Evolutionary conservation across 2,113 vertebrate species (phyloP), one percentile per base, ranked within the genome.

Genomic region (Shinisaurus crocodilurus): DNA sequence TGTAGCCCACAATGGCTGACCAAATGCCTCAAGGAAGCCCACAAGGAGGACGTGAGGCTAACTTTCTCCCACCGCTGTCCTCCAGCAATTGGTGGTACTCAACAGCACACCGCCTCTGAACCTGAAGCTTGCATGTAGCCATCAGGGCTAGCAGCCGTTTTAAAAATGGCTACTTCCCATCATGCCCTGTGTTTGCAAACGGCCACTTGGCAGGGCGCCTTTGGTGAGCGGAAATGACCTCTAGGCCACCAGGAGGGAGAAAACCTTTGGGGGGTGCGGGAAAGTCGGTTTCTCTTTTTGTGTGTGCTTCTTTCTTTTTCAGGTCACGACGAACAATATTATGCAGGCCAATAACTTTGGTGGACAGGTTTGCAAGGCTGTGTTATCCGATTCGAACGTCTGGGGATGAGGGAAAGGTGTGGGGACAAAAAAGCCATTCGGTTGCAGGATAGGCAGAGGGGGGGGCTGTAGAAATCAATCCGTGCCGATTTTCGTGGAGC

Each of bases 281-380:
- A 75, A 77, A 29, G 25, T 45, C 37, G 8, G 9, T n/a, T n/a
- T 45, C 15, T 3, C 16, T 82, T 12, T n/a, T 16, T n/a, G 77
- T 32, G 6, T 34, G 13, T 18, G 8, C 25, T 83, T 6, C n/a
- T 65, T 37, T 18, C 75, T 50, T 48, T 40, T 65, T 43, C 27
- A 16, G 6, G 40, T 85, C 40, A 18, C 16, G 5, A 54, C 1
- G 0, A 6, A 45, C 2, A 2, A n/a, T 3, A 23, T 9, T 3
- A 23, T 9, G 20, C 12, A 45, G 45, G 34, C 20, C 18, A 0
- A 13, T 50, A 27, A 34, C 27, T 88, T 45, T 5, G 74, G 40
- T 7, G 8, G 75, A 10, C 43, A 65, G n/a, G 40, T 57, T 87
- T 54, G 9, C n/a, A 40, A 69, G 50, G 8, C 1, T 3, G 25